A percentile compares a stretch with the other conserved stretches of the same genome.
Evolutionary conservation across 2,113 vertebrate species (phyloP).

Genomic region (Cyanoramphus novaezelandiae): DNA sequence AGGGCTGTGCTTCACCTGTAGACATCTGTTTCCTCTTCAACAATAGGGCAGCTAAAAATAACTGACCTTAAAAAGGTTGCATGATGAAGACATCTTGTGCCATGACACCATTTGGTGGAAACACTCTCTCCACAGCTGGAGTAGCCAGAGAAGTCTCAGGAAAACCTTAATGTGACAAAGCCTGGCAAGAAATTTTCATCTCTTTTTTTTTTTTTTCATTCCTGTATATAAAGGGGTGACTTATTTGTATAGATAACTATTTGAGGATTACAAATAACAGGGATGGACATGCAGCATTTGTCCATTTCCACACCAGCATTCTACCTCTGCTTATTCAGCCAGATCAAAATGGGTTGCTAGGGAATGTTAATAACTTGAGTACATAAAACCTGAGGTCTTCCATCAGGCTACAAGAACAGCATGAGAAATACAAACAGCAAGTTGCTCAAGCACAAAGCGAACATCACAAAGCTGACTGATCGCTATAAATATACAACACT

Average conservation of each 20-base stretch:
- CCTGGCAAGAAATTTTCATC: not conserved
- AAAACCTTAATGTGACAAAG: not conserved
- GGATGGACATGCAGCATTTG: not conserved
- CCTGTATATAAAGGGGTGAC: not conserved
- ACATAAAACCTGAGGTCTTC: not conserved
- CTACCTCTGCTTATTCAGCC: not conserved
- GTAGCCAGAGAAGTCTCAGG: not conserved
- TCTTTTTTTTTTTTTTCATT: not conserved
- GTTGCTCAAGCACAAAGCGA: not conserved
- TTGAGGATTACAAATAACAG: not conserved
- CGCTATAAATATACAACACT: not conserved
- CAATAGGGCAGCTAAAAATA: not conserved
- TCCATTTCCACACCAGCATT: not conserved
- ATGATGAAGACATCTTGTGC: not conserved
- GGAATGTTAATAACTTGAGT: not conserved
- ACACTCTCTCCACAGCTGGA: not conserved
- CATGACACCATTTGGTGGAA: not conserved
- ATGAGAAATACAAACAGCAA: not conserved
- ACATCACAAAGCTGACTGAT: not conserved
- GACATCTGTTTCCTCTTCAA: not conserved
- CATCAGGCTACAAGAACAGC: not conserved
- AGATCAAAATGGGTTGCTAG: not conserved
- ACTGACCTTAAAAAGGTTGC: not conserved
- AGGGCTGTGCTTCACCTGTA: not conserved
- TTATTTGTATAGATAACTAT: not conserved